Evolutionary conservation across 2,888 invertebrate genomes (phyloP).

Genomic region (Orthosia incerta): DNA sequence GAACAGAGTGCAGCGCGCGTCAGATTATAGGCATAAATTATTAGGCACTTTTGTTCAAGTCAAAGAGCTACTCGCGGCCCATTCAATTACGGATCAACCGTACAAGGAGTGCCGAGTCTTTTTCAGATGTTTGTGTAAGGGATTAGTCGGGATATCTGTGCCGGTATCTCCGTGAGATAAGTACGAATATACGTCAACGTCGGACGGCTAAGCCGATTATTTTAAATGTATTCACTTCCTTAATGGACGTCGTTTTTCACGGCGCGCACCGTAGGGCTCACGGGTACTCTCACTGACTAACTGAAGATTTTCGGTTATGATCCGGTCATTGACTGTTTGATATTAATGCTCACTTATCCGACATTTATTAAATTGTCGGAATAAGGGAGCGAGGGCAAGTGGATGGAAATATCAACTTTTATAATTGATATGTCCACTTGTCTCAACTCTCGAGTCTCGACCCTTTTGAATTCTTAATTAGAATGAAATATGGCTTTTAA

Average conservation of each 20-base stretch:
- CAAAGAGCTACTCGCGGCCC: slow-evolving; percentile 84
- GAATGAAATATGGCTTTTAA: slow-evolving; percentile 45
- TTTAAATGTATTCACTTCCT: slow-evolving; percentile 91
- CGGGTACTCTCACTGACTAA: slow-evolving; percentile 82
- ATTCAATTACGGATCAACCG: slow-evolving; percentile 88
- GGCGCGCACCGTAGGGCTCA: slow-evolving; percentile 79
- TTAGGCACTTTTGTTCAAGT: slow-evolving; percentile 90
- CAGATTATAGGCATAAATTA: slow-evolving; percentile 91
- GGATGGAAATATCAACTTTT: slow-evolving; percentile 71
- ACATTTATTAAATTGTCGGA: slow-evolving; percentile 84
- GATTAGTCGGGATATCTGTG: slow-evolving; percentile 90
- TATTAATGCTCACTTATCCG: slow-evolving; percentile 84
- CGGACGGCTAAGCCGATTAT: slow-evolving; percentile 91
- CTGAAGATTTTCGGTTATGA: slow-evolving; percentile 90
- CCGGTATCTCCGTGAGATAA: slow-evolving; percentile 91
- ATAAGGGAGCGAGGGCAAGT: slow-evolving; percentile 70
- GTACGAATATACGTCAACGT: slow-evolving; percentile 91
- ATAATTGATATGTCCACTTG: slow-evolving; percentile 70
- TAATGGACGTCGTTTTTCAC: slow-evolving; percentile 91
- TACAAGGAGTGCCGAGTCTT: slow-evolving; percentile 89
- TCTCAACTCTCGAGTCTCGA: slow-evolving; percentile 37
- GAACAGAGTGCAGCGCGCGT: slow-evolving; percentile 81
- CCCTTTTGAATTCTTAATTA: slow-evolving; percentile 54
- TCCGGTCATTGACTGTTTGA: slow-evolving; percentile 89
- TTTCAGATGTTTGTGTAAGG: slow-evolving; percentile 90